Percentiles rank a stretch among this genome's conserved stretches.
Conservation (phyloP, 2,113 vertebrate species). For the Mustela lutreola region DNA sequence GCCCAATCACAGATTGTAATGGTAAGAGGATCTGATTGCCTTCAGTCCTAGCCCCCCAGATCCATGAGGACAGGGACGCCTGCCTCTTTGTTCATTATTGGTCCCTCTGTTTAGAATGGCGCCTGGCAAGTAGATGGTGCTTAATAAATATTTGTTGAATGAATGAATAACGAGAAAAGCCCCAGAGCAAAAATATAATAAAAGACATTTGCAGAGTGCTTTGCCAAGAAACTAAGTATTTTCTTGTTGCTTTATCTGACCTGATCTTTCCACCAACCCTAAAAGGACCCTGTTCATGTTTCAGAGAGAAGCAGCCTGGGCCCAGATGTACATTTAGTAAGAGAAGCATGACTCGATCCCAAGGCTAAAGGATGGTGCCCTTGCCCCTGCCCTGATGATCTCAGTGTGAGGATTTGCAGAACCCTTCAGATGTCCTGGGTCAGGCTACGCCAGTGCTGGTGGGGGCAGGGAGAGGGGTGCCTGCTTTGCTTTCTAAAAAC, state of each 20-base stretch:
- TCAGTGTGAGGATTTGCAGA: not conserved
- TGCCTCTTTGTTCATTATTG: not conserved
- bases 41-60: not conserved
- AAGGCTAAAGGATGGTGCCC: not conserved
- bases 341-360: not conserved
- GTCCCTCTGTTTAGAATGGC: not conserved
- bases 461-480: not conserved
- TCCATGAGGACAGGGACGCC: not conserved
- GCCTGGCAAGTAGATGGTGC: too few species aligned
- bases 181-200: not conserved
- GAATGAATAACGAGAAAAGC: not conserved
- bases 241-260: not conserved
- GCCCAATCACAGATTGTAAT: too few species aligned
- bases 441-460: not conserved
- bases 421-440: not conserved
- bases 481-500: slow-evolving; percentile 47
- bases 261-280: not conserved
- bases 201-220: not conserved
- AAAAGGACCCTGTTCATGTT: not conserved
- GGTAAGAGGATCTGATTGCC: too few species aligned
- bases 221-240: not conserved
- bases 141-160: not conserved
- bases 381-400: not conserved
- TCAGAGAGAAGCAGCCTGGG: not conserved
- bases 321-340: not conserved